Conservation (phyloP, 2,888 invertebrate genomes). For the Lasioglossum pauxillum region DNA sequence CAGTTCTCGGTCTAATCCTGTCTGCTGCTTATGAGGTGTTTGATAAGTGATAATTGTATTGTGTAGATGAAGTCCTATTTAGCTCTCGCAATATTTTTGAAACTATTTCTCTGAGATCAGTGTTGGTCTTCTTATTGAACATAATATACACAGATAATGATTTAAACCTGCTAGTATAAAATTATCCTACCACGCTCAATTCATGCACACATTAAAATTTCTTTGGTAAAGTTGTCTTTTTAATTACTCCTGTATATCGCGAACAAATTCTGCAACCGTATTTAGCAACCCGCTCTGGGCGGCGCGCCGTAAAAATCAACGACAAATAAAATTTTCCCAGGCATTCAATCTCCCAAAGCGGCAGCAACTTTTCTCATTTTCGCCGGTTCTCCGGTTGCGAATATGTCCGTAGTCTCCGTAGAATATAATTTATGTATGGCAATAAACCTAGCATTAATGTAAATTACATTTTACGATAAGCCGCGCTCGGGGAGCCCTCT, state of each 20-base stretch:
- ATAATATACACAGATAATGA: no score
- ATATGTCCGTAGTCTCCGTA: neutral
- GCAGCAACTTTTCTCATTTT: conserved; percentile 48
- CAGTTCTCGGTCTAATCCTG: neutral
- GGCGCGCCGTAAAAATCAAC: neutral
- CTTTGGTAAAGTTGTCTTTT: neutral
- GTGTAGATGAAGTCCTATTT: no score
- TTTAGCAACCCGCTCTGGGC: neutral
- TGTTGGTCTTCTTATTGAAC: no score
- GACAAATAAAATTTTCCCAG: conserved; percentile 2
- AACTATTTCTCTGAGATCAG: no score
- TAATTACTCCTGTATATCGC: neutral
- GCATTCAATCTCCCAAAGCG: conserved; percentile 21
- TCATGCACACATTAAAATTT: neutral
- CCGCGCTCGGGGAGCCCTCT: neutral
- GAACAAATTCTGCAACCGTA: neutral
- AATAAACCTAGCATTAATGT: conserved; percentile 39
- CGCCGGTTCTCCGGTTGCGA: conserved; percentile 27
- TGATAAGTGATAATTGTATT: no score
- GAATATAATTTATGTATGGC: conserved; percentile 52
- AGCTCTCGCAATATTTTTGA: no score
- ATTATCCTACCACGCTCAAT: no score
- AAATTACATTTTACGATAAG: conserved; percentile 40
- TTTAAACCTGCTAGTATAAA: no score
- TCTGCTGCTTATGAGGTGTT: neutral